phyloP scores from a whole-genome alignment of 1,140 invertebrate genomes.

The Orussus abietinus region DNA sequence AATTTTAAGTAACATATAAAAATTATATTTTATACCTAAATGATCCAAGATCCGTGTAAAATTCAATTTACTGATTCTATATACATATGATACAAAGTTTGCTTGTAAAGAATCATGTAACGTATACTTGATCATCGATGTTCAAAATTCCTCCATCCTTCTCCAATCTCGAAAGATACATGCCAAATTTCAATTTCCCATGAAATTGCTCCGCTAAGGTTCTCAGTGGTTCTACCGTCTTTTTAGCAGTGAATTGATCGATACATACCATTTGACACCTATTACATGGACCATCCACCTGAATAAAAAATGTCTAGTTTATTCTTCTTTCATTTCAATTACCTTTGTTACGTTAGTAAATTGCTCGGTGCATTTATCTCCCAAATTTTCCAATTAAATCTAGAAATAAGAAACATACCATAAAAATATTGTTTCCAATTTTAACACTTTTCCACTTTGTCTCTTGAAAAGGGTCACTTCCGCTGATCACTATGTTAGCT shows the following conservation, averaged over 20 bases:
- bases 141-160: constrained; percentile 24
- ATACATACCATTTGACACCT: constrained; percentile 95
- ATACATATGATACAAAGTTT: not conserved
- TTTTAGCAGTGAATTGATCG: constrained; percentile 76
- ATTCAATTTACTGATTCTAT: no score
- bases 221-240: constrained; percentile 78
- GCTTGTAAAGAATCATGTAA: not conserved
- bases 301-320: constrained; percentile 28
- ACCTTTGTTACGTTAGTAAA: no score
- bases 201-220: constrained; percentile 70
- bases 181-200: constrained; percentile 75
- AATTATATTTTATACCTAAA: no score
- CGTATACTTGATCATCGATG: constrained; percentile 33
- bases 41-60: no score
- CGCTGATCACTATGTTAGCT: constrained; percentile 65
- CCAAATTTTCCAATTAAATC: no score
- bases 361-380: no score
- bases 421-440: constrained; percentile 67
- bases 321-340: no score
- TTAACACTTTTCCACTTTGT: constrained; percentile 64
- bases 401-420: no score
- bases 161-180: constrained; percentile 58
- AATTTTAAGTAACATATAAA: no score
- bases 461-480: constrained; percentile 68
- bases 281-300: constrained; percentile 75